phyloP scores from a whole-genome alignment of 2,888 invertebrate species.

The Chalcis sispes region DNA sequence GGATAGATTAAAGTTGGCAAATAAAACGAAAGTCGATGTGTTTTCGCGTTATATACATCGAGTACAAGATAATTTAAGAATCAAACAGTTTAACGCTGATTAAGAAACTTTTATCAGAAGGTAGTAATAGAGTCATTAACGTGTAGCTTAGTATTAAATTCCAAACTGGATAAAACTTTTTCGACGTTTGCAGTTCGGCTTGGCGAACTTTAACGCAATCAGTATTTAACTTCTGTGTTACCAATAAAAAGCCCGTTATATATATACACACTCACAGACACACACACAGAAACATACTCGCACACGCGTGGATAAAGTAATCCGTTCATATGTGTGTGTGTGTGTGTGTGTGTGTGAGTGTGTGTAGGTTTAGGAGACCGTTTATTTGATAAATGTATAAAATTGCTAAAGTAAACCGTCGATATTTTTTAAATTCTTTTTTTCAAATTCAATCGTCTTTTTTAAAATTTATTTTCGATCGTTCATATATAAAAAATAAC shows the following conservation, averaged over 20 bases:
- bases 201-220: slow-evolving; percentile 26
- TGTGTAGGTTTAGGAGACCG: no score
- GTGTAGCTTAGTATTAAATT: slow-evolving; percentile 29
- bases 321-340: no score
- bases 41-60: background rate
- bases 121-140: slow-evolving; percentile 25
- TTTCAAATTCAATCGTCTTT: no score
- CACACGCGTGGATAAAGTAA: no score
- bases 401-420: no score
- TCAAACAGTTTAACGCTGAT: slow-evolving; percentile 25
- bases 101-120: slow-evolving; percentile 37
- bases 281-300: no score
- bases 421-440: no score
- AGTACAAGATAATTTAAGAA: slow-evolving; percentile 12
- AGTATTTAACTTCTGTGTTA: slow-evolving; percentile 10
- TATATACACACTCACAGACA: no score
- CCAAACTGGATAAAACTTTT: slow-evolving; percentile 37
- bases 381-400: no score
- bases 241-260: slow-evolving; percentile 10
- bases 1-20: background rate
- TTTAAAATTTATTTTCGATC: no score
- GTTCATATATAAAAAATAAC: no score
- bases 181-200: slow-evolving; percentile 10
- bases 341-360: no score
- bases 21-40: background rate